Evolutionary conservation across 2,888 invertebrate genomes (phyloP), one percentile per base, ranked within the genome.

Genomic region (Thereva nobilitata): DNA sequence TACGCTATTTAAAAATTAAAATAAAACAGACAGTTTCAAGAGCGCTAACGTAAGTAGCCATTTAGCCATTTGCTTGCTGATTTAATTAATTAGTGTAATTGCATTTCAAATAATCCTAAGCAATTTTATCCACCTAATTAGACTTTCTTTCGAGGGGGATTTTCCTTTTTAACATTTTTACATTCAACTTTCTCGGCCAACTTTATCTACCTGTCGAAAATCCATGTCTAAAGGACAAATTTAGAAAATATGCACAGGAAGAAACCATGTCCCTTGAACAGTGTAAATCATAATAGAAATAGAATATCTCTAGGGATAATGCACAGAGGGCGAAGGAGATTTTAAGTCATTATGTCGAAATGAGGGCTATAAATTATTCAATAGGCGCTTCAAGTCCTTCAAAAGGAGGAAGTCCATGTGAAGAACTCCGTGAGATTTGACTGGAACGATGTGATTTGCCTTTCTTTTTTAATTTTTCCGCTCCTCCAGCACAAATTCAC

Each of bases 71-170:
- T 23, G 23, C 35, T 53, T 44, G 52, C 64, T 64, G 53, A 68
- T 67, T 68, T 66, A 64, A 67, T 68, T 67, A 49, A 64, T 68
- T 68, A 66, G 67, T 59, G 55, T 67, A 68, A 68, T 68, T 68
- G 68, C 57, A 66, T 68, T 54, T 56, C 41, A 66, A 63, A 53
- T 61, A 66, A 63, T 66, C 57, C 50, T 41, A 54, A 66, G 53
- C 44, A 66, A 68, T 49, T 67, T 66, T 45, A 68, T 68, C 59
- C 68, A 57, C 66, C 67, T 68, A 68, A 68, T 68, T 68, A 68
- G 68, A 56, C 23, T 23, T 23, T 49, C 57, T 68, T 52, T 52
- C 10, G 12, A 45, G 47, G 9, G 50, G 61, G 44, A 63, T 66
- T 52, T 63, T 41, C 47, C 37, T 42, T 66, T 52, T 56, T 50